Conservation (phyloP, 1,140 invertebrate species). For the Steinernema feltiae region DNA sequence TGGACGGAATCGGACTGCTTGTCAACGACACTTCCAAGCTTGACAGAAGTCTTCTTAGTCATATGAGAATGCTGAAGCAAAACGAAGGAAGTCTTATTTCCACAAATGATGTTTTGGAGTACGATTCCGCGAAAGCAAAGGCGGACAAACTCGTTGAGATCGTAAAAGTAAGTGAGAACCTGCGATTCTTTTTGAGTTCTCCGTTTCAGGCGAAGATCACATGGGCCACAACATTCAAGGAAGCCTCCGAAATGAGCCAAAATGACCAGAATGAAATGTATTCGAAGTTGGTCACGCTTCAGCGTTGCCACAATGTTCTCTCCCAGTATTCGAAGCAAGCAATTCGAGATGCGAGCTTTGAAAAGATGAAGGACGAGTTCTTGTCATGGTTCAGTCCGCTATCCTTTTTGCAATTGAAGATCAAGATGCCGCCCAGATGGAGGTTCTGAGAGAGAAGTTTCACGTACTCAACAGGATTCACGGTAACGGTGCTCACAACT, state of each 20-base stretch:
- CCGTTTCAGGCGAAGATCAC: slow-evolving; percentile 43
- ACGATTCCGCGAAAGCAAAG: slow-evolving; percentile 41
- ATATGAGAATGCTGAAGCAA: slow-evolving; percentile 43
- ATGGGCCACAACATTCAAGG: slow-evolving; percentile 31
- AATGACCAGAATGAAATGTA: slow-evolving; percentile 37
- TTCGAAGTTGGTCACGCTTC: slow-evolving; percentile 40
- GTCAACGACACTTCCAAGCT: slow-evolving; percentile 14
- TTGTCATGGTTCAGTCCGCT: slow-evolving; percentile 44
- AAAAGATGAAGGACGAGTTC: slow-evolving; percentile 42
- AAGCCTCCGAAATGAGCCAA: slow-evolving; percentile 35
- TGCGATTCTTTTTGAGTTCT: slow-evolving; percentile 17
- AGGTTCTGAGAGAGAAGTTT: slow-evolving; percentile 39
- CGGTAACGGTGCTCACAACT: slow-evolving; percentile 11
- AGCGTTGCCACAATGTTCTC: slow-evolving; percentile 40
- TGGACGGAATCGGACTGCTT: neutral
- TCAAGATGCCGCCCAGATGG: slow-evolving; percentile 37
- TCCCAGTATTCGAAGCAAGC: slow-evolving; percentile 19
- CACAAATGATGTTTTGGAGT: slow-evolving; percentile 41
- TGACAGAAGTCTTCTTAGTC: slow-evolving; percentile 45
- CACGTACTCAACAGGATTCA: slow-evolving; percentile 21
- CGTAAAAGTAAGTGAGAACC: slow-evolving; percentile 25
- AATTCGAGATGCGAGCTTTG: slow-evolving; percentile 28
- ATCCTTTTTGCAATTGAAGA: slow-evolving; percentile 44
- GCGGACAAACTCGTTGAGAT: slow-evolving; percentile 43
- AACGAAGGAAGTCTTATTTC: slow-evolving; percentile 40